Percentiles rank a stretch among this genome's conserved stretches.
Conservation (phyloP, 2,113 vertebrate species). For the Syngnathoides biaculeatus region DNA sequence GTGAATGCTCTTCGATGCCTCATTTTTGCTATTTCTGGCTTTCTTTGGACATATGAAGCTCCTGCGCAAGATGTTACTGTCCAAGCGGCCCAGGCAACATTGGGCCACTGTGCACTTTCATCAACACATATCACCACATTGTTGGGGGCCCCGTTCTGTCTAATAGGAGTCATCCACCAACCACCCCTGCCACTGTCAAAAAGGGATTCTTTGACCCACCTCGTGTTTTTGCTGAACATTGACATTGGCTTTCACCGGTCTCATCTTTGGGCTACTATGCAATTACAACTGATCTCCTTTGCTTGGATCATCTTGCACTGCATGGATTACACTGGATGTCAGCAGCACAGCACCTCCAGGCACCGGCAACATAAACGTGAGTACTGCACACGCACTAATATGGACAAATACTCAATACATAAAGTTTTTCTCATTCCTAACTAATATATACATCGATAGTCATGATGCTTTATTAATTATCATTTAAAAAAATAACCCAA, state of each 20-base stretch:
- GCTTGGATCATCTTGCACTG: conserved; percentile 98
- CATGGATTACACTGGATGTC: conserved; percentile 97
- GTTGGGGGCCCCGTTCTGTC: conserved; percentile 63
- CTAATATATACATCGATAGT: neutral
- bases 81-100: conserved; percentile 73
- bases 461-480: neutral
- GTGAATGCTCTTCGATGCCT: conserved; percentile 54
- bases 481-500: neutral
- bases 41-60: conserved; percentile 66
- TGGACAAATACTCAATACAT: neutral
- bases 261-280: conserved; percentile 98
- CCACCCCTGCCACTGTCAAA: conserved; percentile 30
- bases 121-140: conserved; percentile 64
- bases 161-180: conserved; percentile 53
- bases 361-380: conserved; percentile 96
- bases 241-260: conserved; percentile 75
- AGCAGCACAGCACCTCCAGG: conserved; percentile 89
- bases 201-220: conserved; percentile 41
- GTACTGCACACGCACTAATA: conserved; percentile 49
- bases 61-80: conserved; percentile 75
- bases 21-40: conserved; percentile 41
- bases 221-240: conserved; percentile 65
- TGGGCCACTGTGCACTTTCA: conserved; percentile 68
- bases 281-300: conserved; percentile 97
- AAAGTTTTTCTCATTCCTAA: neutral